Conservation (phyloP, 92 coral and sea anemone species). For the Umimayanthus chanpuru region DNA sequence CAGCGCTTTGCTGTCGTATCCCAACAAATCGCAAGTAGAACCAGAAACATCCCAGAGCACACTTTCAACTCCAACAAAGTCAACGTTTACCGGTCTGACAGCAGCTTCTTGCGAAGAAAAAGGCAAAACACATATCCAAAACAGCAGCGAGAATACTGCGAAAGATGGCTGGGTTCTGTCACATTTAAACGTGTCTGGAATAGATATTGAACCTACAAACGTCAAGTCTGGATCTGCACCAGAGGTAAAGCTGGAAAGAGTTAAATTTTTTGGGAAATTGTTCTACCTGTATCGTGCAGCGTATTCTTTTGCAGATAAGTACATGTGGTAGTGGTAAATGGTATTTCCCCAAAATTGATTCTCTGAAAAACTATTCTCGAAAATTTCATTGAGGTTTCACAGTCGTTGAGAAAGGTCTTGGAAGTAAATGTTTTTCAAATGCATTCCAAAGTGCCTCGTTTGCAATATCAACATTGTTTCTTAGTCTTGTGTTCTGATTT, state of each 20-base stretch:
- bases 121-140: not conserved
- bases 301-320: too few species aligned
- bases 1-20: constrained; percentile 62
- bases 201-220: constrained; percentile 32
- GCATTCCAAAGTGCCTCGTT: too few species aligned
- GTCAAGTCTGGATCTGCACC: not conserved
- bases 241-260: constrained; percentile 6
- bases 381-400: too few species aligned
- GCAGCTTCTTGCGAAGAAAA: constrained; percentile 19
- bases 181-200: constrained; percentile 24
- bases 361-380: too few species aligned
- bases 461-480: too few species aligned
- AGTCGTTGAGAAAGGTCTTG: too few species aligned
- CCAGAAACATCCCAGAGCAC: constrained; percentile 3
- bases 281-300: too few species aligned
- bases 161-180: constrained; percentile 21
- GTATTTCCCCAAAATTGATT: too few species aligned
- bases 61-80: not conserved
- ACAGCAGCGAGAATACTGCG: not conserved
- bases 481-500: too few species aligned
- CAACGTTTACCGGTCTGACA: not conserved
- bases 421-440: too few species aligned
- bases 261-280: not conserved
- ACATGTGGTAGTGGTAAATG: too few species aligned
- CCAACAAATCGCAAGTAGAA: constrained; percentile 12